These are phyloP conservation scores for Octopus bimaculoides DNA, from an alignment of 1,140 invertebrate species.

Conservation along the genomic window DNA sequence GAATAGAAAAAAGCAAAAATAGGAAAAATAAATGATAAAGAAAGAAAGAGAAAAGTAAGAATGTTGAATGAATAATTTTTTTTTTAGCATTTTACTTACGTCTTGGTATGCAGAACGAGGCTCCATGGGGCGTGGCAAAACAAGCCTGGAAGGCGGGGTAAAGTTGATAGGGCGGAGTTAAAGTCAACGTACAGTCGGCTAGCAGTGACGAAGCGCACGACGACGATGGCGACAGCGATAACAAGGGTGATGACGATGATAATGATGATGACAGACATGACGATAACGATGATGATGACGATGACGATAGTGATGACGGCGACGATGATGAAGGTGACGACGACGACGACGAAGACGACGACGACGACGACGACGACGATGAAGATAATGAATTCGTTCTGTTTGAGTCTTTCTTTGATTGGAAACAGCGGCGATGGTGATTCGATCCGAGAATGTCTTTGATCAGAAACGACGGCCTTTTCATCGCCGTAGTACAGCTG, in stretches of 20 bases:
- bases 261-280: too few relatives aligned
- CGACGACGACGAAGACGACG: too few relatives aligned
- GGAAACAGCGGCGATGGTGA: neutral
- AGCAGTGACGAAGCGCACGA: neutral
- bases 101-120: neutral
- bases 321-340: too few relatives aligned
- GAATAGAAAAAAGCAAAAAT: too few relatives aligned
- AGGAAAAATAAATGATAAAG: neutral
- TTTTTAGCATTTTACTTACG: neutral
- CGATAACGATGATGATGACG: too few relatives aligned
- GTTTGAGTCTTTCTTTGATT: neutral
- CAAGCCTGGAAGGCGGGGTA: slow-evolving; percentile 11
- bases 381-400: neutral
- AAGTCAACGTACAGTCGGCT: neutral
- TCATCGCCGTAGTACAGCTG: neutral
- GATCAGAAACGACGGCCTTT: neutral
- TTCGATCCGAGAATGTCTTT: neutral
- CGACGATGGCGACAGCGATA: too few relatives aligned
- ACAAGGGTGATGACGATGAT: too few relatives aligned
- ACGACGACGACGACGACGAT: too few relatives aligned
- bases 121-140: neutral
- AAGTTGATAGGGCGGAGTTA: neutral
- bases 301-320: too few relatives aligned
- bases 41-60: neutral
- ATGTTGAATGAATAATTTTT: neutral